Base-by-base conservation (phyloP, 2,888 invertebrate species). In the Tachina lurida region DNA sequence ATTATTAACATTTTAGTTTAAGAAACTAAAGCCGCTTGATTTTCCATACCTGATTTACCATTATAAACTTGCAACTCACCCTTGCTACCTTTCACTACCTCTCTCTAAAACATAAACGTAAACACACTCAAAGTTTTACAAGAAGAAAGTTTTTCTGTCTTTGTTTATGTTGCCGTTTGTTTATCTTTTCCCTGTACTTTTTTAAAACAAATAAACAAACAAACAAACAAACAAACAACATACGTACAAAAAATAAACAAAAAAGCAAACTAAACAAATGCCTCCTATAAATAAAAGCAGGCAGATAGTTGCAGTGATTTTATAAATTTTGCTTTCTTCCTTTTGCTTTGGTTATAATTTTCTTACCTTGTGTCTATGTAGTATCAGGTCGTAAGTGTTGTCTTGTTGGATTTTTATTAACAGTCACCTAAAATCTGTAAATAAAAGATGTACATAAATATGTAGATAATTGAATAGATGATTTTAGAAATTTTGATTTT, bases 121-220 rank as follows among this genome's bases (percentile, higher is more conserved):
- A 17, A 65, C 19, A 39, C 47, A 71, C 65, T 17, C 8, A 12
- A 45, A 52, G 3, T 22, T 43, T 10, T 56, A 62, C 4, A 45
- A 45, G 9, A 60, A 54, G n/a, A 76, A 65, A 63, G 49, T 65
- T 49, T 65, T 54, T n/a, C 49, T 56, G 41, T 63, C 56, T 31
- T 56, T 58, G 63, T 63, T 63, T 45, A 41, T 62, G 17, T 70
- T 63, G 8, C 17, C 22, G 52, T 54, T 54, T 49, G 31, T 68
- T 56, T 49, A 4, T 10, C n/a, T 47, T 52, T 47, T 58, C 19
- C 17, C 47, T 67, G 12, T 56, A 19, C n/a, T 56, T 17, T 58
- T 80, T 79, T 63, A 15, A 63, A 56, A 56, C 47, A 84, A 84
- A 84, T 68, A 75, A 70, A 31, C 10, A 12, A 60, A 60, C 41